Evolutionary conservation across 2,113 vertebrate genomes (phyloP).

Genomic region (Forbesichthys papilliferus): DNA sequence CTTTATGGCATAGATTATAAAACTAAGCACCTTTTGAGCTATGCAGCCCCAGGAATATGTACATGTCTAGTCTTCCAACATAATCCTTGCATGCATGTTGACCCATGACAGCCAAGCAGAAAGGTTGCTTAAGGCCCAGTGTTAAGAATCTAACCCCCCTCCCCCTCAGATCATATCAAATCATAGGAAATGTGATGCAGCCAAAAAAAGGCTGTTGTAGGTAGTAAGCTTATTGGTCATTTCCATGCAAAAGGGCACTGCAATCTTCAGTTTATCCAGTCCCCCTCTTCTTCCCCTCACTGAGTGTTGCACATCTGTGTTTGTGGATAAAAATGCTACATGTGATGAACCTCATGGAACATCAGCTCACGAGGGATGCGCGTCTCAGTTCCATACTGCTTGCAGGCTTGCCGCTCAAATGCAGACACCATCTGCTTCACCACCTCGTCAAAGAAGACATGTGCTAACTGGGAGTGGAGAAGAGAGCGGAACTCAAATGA

Average conservation of each 20-base stretch:
- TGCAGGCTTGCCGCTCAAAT: slow-evolving; percentile 86
- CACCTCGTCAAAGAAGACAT: slow-evolving; percentile 94
- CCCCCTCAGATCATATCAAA: too few relatives aligned
- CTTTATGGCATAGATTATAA: slow-evolving; percentile 3
- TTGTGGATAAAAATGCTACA: slow-evolving; percentile 67
- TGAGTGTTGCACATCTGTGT: slow-evolving; percentile 7
- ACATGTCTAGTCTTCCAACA: not conserved
- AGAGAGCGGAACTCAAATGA: slow-evolving; percentile 97
- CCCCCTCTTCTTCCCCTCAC: slow-evolving; percentile 1
- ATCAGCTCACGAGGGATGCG: slow-evolving; percentile 88
- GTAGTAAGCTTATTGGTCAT: slow-evolving; percentile 27
- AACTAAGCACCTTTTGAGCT: not conserved
- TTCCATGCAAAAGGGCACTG: slow-evolving; percentile 60
- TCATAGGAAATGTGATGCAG: slow-evolving; percentile 22
- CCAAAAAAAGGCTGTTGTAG: slow-evolving; percentile 17
- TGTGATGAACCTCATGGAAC: slow-evolving; percentile 91
- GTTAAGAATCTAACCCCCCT: too few relatives aligned
- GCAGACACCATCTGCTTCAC: slow-evolving; percentile 95
- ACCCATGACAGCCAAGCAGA: too few relatives aligned
- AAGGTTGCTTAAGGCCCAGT: too few relatives aligned
- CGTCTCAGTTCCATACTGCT: slow-evolving; percentile 86
- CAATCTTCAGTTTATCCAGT: slow-evolving; percentile 29
- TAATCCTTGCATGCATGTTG: too few relatives aligned
- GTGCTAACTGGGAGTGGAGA: slow-evolving; percentile 90
- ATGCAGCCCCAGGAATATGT: not conserved